A percentile compares a stretch with the other conserved stretches of the same genome.
phyloP scores from a whole-genome alignment of 2,113 vertebrate genomes.

The Ictidomys tridecemlineatus region DNA sequence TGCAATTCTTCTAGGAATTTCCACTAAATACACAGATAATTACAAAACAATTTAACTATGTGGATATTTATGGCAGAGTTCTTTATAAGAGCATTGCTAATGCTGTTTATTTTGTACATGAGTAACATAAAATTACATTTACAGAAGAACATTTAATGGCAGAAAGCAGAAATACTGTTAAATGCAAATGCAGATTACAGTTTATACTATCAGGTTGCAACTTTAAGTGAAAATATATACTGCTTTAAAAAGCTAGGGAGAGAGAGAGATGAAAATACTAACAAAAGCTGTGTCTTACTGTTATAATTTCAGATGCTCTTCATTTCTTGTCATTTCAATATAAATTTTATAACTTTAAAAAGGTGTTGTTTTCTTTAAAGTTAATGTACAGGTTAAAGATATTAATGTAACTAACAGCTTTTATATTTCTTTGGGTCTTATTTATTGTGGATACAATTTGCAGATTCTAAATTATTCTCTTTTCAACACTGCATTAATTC shows the following conservation, averaged over 20 bases:
- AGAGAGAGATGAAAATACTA: not conserved
- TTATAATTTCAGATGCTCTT: constrained; percentile 8
- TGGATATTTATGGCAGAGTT: not conserved
- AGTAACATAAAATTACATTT: not conserved
- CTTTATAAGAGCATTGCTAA: constrained; percentile 26
- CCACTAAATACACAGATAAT: not conserved
- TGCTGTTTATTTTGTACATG: not conserved
- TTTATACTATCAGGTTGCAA: not conserved
- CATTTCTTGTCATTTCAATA: constrained; percentile 14
- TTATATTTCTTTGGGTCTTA: not conserved
- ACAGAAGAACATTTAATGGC: not conserved
- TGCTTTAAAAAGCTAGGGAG: not conserved
- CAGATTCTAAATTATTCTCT: not conserved
- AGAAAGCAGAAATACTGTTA: not conserved
- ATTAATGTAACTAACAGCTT: not conserved
- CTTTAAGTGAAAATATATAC: constrained; percentile 3
- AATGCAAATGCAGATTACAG: not conserved
- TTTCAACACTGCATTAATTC: not conserved
- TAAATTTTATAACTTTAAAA: constrained; percentile 12
- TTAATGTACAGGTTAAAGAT: not conserved
- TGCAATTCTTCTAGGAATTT: not conserved
- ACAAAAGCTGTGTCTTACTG: not conserved
- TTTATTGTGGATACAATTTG: not conserved
- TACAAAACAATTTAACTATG: not conserved
- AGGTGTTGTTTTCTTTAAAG: not conserved